phyloP scores from a whole-genome alignment of 2,113 vertebrate species.

The Trematomus loennbergii region DNA sequence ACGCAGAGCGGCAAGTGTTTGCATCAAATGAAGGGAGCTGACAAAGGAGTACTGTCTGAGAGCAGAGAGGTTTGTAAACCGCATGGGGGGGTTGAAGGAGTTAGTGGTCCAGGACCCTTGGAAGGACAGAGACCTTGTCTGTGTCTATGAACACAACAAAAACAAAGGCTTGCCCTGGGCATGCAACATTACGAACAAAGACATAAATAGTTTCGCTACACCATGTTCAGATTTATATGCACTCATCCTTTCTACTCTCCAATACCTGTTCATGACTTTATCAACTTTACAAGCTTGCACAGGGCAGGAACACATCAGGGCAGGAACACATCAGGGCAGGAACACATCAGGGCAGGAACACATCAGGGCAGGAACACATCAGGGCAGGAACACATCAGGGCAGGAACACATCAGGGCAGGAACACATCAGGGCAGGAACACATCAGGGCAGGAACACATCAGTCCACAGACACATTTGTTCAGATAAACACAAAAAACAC shows the following conservation, averaged over 20 bases:
- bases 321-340: too few species aligned
- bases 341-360: too few species aligned
- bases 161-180: constrained; percentile 23
- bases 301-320: constrained; percentile 1
- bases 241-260: not conserved
- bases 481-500: constrained; percentile 19
- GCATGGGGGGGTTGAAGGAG: constrained; percentile 50
- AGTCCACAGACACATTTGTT: not conserved
- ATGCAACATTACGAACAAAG: not conserved
- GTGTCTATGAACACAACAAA: constrained; percentile 21
- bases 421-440: too few species aligned
- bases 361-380: too few species aligned
- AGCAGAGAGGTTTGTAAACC: constrained; percentile 53
- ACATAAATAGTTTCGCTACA: not conserved
- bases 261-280: not conserved
- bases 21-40: constrained; percentile 38
- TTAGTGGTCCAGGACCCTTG: constrained; percentile 42
- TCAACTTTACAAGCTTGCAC: not conserved
- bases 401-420: too few species aligned
- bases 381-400: too few species aligned
- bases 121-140: constrained; percentile 45
- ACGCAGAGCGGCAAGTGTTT: constrained; percentile 67
- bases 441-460: too few species aligned
- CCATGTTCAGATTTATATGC: not conserved
- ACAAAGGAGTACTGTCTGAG: constrained; percentile 69